Base-by-base conservation (phyloP, 1,140 invertebrate genomes). In the Contarinia nasturtii region DNA sequence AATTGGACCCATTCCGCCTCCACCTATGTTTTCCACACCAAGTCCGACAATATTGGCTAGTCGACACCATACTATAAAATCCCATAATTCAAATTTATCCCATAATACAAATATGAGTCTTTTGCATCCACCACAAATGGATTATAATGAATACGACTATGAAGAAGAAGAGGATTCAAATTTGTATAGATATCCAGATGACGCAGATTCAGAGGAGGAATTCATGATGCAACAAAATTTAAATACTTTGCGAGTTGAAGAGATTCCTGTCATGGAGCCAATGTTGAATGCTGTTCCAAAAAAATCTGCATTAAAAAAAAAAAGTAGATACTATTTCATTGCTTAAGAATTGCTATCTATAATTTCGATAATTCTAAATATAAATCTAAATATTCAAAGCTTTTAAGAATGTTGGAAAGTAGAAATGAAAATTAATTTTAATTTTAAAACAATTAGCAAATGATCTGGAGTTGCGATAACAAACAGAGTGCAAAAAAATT, bases 1-100 rank as follows among this genome's bases (percentile, higher is more conserved):
- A 60, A 91, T 93, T 61, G 88, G 89, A 33, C 88, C 86, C 40
- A 93, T 93, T 63, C 89, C 89, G 57, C 89, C 89, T 51, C 89
- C 89, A 47, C 88, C 87, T 47, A 92, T 92, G 88, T 92, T 93
- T 71, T 87, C 82, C 62, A 86, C 85, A 48, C 85, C 85, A 22
- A 84, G 81, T 65, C 84, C 86, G 41, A 78, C 80, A 50, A 62
- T 79, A 54, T 58, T 75, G 44, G 64, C 65, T 40, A 67, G 69
- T 53, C 70, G 71, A 48, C 64, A 65, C 48, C 67, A 72, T 50
- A 69, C 64, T n/a, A n/a, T n/a, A n/a, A n/a, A n/a, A n/a, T n/a
- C n/a, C n/a, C n/a, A n/a, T n/a, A n/a, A n/a, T n/a, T n/a, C n/a
- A n/a, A n/a, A n/a, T n/a, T n/a, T n/a, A n/a, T n/a, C n/a, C n/a